Evolutionary conservation across 1,140 invertebrate genomes (phyloP).

Genomic region (Octopus bimaculoides): DNA sequence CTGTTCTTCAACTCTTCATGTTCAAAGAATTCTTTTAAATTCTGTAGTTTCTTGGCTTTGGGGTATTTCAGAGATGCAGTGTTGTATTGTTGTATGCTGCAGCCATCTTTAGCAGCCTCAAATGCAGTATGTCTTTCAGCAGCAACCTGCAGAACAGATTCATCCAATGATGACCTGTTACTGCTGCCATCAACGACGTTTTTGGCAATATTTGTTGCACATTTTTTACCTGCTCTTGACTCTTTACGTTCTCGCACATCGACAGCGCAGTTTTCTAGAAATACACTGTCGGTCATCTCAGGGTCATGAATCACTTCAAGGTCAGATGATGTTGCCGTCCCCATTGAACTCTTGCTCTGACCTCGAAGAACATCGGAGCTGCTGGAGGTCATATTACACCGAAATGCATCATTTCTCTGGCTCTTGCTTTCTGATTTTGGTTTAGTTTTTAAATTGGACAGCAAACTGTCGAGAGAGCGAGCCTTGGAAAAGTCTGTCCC

Average conservation of each 20-base stretch:
- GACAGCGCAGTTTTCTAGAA: not conserved
- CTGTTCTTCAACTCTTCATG: constrained; percentile 16
- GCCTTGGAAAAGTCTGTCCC: not conserved
- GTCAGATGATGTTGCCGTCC: not conserved
- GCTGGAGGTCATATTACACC: not conserved
- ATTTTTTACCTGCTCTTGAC: not conserved
- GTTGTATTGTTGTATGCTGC: constrained; percentile 19
- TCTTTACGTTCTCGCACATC: not conserved
- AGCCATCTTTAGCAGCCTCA: not conserved
- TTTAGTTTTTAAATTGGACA: not conserved
- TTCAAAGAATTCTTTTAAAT: constrained; percentile 46
- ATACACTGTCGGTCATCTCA: constrained; percentile 2
- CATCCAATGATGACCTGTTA: constrained; percentile 43
- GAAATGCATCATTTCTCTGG: not conserved
- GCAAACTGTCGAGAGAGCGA: not conserved
- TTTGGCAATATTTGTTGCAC: not conserved
- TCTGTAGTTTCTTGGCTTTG: constrained; percentile 43
- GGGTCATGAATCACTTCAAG: not conserved
- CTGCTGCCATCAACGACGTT: not conserved
- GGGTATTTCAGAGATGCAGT: constrained; percentile 38
- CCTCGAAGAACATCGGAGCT: not conserved
- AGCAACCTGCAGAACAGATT: constrained; percentile 39
- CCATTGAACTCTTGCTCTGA: not conserved
- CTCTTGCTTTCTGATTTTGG: not conserved
- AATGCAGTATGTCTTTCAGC: constrained; percentile 40